phyloP scores from a whole-genome alignment of 2,888 invertebrate species.

The Nipponacmea schrenckii region DNA sequence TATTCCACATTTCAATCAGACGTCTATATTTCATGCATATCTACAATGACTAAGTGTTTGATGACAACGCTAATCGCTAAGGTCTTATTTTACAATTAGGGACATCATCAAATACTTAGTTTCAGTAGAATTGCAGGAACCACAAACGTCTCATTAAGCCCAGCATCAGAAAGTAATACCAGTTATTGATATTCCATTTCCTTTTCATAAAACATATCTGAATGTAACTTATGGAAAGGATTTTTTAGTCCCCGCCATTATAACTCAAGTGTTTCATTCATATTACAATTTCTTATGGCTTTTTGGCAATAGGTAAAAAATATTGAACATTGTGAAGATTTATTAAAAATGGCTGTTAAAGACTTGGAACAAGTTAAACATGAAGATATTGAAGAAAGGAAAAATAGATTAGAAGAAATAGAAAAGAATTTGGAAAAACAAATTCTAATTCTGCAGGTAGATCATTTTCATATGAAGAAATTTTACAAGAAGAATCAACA shows the following conservation, averaged over 20 bases:
- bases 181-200: not conserved
- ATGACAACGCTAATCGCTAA: no score
- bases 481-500: not conserved
- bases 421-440: conserved; percentile 50
- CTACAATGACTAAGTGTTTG: no score
- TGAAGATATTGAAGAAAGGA: conserved; percentile 41
- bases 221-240: not conserved
- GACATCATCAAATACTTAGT: no score
- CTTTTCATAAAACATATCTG: no score
- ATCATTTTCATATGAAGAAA: not conserved
- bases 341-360: conserved; percentile 44
- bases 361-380: conserved; percentile 49
- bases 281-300: conserved; percentile 4
- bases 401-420: conserved; percentile 41
- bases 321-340: conserved; percentile 51
- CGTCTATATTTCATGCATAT: no score
- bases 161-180: not conserved
- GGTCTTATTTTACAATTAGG: no score
- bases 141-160: no score
- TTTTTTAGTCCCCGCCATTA: not conserved
- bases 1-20: no score
- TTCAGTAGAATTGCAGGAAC: no score
- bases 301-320: conserved; percentile 40
- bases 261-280: not conserved
- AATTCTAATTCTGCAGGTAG: conserved; percentile 56